Percentiles rank a stretch among this genome's conserved stretches.
Conservation (phyloP, 2,113 vertebrate species). For the Bos taurus region ARS-UCD2.0 NC_037343.1:11648001-11648500, state of each 20-base stretch:
- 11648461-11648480: background rate
- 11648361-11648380: fast-evolving
- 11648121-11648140: background rate
- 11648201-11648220: background rate
- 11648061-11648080: background rate
- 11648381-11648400: background rate
- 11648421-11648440: background rate
- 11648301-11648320: background rate
- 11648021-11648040: background rate
- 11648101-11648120: background rate
- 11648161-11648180: background rate
- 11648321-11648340: background rate
- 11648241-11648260: background rate
- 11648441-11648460: background rate
- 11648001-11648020: background rate
- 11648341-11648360: fast-evolving
- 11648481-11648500: background rate
- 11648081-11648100: background rate
- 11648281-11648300: background rate
- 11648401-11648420: background rate
- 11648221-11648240: background rate
- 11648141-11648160: background rate
- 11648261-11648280: background rate
- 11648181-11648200: background rate
- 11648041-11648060: background rate